phyloP scores from a whole-genome alignment of 2,797 vertebrate species.

The Falco naumanni region DNA sequence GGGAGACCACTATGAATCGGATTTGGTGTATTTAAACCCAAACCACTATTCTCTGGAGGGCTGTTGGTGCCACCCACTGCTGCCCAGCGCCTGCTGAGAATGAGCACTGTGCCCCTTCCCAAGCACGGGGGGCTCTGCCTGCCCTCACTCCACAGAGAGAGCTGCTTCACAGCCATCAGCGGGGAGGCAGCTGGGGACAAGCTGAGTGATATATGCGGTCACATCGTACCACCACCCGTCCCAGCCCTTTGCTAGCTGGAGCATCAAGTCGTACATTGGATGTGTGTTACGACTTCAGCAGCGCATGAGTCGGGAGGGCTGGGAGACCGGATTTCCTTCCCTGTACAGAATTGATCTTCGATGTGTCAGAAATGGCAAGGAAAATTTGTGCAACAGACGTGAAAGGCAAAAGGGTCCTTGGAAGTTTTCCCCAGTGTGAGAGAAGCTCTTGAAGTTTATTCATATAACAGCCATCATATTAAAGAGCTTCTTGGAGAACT shows the following conservation, averaged over 20 bases:
- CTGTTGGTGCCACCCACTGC: background rate
- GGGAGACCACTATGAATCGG: background rate
- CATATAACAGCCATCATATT: conserved; percentile 58
- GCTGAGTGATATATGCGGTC: background rate
- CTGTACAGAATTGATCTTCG: accelerated
- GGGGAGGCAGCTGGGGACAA: background rate
- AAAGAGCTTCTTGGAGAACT: conserved; percentile 38
- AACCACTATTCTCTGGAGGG: background rate
- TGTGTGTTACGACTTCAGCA: accelerated
- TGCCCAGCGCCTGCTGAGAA: background rate
- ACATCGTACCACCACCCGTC: accelerated
- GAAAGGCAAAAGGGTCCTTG: conserved; percentile 32
- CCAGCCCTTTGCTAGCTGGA: background rate
- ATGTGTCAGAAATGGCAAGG: background rate
- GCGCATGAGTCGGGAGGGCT: accelerated
- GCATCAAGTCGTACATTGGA: accelerated
- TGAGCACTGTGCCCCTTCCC: background rate
- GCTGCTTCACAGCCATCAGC: accelerated
- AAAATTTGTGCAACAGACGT: background rate
- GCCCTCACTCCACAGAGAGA: accelerated
- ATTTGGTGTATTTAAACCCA: background rate
- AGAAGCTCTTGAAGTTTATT: conserved; percentile 68
- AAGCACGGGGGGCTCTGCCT: accelerated
- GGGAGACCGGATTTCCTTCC: background rate
- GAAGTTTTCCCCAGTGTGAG: conserved; percentile 49